phyloP scores from a whole-genome alignment of 2,797 vertebrate genomes.

The Taenioides sp. region DNA sequence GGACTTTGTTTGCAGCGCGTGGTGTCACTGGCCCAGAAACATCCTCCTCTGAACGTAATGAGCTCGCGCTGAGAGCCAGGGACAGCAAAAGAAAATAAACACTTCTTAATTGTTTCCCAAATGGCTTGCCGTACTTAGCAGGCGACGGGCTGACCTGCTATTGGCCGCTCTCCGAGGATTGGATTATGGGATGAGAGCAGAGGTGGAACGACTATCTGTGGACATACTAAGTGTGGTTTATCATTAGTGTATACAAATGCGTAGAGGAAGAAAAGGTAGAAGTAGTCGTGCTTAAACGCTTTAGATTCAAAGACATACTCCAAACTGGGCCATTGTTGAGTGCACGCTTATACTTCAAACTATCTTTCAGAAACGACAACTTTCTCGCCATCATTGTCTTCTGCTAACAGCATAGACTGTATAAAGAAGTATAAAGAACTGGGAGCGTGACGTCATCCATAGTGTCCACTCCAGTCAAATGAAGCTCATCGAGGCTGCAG shows the following conservation, averaged over 20 bases:
- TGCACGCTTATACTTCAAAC: too few relatives aligned
- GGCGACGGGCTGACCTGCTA: slow-evolving; percentile 15
- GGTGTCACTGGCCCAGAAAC: slow-evolving; percentile 17
- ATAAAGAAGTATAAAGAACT: too few relatives aligned
- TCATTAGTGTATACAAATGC: background rate
- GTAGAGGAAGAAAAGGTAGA: background rate
- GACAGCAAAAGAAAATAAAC: slow-evolving; percentile 24
- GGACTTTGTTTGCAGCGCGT: slow-evolving; percentile 33
- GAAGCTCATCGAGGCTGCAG: too few relatives aligned
- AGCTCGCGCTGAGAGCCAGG: slow-evolving; percentile 15
- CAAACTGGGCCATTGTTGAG: too few relatives aligned
- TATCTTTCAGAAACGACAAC: too few relatives aligned
- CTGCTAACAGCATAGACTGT: too few relatives aligned
- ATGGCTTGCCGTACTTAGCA: slow-evolving; percentile 18
- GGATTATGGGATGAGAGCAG: slow-evolving; percentile 16
- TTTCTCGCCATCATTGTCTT: too few relatives aligned
- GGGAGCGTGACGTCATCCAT: too few relatives aligned
- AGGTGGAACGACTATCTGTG: slow-evolving; percentile 1
- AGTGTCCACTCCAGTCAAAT: too few relatives aligned
- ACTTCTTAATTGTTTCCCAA: slow-evolving; percentile 40
- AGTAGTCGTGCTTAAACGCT: background rate
- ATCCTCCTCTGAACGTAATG: background rate
- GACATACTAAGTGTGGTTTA: background rate
- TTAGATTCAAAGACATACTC: too few relatives aligned
- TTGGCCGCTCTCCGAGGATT: slow-evolving; percentile 14